Evolutionary conservation across 2,888 invertebrate species (phyloP).

Genomic region (Athripsodes cinereus): DNA sequence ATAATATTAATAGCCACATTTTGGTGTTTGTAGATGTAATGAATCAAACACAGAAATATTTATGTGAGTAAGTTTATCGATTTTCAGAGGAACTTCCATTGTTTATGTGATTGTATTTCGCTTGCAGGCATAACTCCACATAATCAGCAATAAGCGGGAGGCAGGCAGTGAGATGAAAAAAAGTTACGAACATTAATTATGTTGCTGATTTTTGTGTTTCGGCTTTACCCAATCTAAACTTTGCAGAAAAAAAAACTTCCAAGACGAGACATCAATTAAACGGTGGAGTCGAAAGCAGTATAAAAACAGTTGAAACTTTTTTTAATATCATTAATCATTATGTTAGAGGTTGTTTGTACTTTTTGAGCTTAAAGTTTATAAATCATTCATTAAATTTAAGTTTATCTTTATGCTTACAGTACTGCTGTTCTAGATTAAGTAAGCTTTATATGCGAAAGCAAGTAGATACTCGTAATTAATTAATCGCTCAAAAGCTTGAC

Average conservation of each 20-base stretch:
- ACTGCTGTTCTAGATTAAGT: neutral
- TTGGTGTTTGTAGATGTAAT: no score
- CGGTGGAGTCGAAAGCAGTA: neutral
- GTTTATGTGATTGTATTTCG: no score
- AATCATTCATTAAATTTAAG: conserved; percentile 5
- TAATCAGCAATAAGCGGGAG: no score
- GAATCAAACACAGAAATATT: no score
- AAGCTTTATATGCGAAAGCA: neutral
- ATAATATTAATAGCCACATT: no score
- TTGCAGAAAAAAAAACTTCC: neutral
- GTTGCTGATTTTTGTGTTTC: no score
- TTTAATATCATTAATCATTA: conserved; percentile 4
- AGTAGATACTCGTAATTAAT: neutral
- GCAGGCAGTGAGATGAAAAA: no score
- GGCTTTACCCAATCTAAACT: no score
- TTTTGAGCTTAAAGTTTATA: conserved; percentile 2
- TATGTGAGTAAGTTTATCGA: no score
- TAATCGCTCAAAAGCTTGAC: neutral
- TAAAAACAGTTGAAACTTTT: conserved; percentile 1
- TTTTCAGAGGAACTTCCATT: no score
- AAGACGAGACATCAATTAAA: conserved; percentile 8
- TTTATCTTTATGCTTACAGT: neutral
- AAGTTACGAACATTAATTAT: no score
- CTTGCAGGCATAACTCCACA: no score
- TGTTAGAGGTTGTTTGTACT: neutral